Evolutionary conservation across 2,113 vertebrate species (phyloP).

Genomic region (Chionis minor): DNA sequence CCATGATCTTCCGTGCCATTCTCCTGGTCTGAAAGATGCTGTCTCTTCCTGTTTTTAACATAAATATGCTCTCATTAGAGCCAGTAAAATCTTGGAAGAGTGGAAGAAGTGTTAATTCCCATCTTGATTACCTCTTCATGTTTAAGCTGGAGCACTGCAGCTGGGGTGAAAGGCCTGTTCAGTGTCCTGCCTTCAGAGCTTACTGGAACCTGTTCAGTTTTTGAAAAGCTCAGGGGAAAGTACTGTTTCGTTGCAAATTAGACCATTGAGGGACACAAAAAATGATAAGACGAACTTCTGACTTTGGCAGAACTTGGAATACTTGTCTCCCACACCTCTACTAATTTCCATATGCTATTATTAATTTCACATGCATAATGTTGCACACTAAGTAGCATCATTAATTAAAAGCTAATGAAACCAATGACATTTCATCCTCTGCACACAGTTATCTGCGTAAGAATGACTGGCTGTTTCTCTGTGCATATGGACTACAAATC

Average conservation of each 20-base stretch:
- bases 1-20: neutral
- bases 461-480: neutral
- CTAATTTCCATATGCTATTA: neutral
- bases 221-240: neutral
- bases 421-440: neutral
- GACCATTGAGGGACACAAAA: neutral
- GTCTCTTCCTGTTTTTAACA: neutral
- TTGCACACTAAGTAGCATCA: neutral
- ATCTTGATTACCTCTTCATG: neutral
- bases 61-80: neutral
- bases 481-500: neutral
- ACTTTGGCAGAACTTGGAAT: neutral
- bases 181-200: neutral
- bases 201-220: conserved; percentile 23
- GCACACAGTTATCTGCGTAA: neutral
- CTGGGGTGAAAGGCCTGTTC: conserved; percentile 15
- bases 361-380: neutral
- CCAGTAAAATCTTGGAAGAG: neutral
- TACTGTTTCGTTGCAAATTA: neutral
- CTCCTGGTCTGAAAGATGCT: neutral
- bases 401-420: neutral
- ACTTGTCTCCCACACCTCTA: neutral
- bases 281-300: neutral
- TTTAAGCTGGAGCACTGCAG: neutral
- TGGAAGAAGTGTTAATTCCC: conserved; percentile 6